These are phyloP conservation scores for Tadarida brasiliensis DNA, from an alignment of 2,797 vertebrate species.

Conservation along the genomic window DNA sequence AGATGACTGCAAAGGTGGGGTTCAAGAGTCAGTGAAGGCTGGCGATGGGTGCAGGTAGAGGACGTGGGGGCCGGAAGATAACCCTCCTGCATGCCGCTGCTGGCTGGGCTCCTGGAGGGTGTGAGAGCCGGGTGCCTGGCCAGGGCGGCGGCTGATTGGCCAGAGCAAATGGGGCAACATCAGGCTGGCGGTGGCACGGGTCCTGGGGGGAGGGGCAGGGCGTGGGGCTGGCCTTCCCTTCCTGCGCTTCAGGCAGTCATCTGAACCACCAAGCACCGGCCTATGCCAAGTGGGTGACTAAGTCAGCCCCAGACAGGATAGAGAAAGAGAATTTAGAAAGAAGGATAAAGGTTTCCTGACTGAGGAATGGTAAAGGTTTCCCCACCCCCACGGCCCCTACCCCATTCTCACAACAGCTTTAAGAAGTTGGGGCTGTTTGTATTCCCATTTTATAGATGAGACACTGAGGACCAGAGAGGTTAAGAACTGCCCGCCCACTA, in stretches of 20 bases:
- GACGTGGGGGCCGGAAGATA: constrained; percentile 23
- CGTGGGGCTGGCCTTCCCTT: not conserved
- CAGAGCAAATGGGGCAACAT: constrained; percentile 81
- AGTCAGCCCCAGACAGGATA: constrained; percentile 15
- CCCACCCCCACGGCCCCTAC: rapidly evolving
- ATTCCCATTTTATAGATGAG: not conserved
- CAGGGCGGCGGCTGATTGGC: constrained; percentile 81
- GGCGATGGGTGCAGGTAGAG: not conserved
- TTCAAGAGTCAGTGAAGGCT: not conserved
- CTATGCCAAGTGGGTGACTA: constrained; percentile 74
- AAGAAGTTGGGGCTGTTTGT: not conserved
- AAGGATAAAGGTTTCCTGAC: not conserved
- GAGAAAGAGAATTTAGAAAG: not conserved
- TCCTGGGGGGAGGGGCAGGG: constrained; percentile 48
- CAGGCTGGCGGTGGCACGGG: constrained; percentile 79
- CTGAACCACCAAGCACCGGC: not conserved
- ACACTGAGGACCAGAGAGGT: not conserved
- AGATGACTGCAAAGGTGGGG: not conserved
- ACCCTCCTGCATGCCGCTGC: constrained; percentile 1
- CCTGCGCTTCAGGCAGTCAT: constrained; percentile 50
- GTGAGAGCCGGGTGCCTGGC: constrained; percentile 60
- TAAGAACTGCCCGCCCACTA: not conserved
- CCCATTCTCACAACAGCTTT: not conserved
- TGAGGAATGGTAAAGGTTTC: not conserved
- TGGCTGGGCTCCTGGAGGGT: not conserved